A percentile compares a stretch with the other conserved stretches of the same genome.
Conservation (phyloP, 2,888 invertebrate species). For the Cabera pusaria region DNA sequence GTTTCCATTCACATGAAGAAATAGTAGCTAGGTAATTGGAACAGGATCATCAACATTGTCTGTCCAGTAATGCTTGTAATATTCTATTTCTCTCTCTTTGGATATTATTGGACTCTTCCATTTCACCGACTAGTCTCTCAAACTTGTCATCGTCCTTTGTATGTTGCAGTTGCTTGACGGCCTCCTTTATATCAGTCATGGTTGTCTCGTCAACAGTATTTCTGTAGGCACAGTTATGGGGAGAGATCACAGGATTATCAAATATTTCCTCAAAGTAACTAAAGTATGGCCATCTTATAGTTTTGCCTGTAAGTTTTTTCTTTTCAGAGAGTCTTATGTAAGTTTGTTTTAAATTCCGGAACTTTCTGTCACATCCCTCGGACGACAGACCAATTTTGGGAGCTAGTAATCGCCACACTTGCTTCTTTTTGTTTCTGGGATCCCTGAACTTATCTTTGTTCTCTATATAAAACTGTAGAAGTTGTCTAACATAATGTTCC, state of each 20-base stretch:
- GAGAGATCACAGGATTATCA: slow-evolving; percentile 34
- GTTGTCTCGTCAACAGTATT: slow-evolving; percentile 43
- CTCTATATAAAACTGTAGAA: slow-evolving; percentile 64
- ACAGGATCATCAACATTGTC: too few species aligned
- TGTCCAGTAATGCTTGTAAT: slow-evolving; percentile 59
- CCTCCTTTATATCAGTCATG: slow-evolving; percentile 51
- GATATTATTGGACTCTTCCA: slow-evolving; percentile 67
- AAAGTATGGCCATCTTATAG: slow-evolving; percentile 67
- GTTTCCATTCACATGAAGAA: background rate
- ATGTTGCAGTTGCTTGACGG: slow-evolving; percentile 46
- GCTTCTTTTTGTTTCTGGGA: slow-evolving; percentile 63
- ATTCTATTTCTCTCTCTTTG: slow-evolving; percentile 71
- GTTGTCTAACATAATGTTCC: slow-evolving; percentile 60
- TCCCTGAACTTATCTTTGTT: slow-evolving; percentile 65
- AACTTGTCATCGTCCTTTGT: slow-evolving; percentile 56
- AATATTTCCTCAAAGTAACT: slow-evolving; percentile 68
- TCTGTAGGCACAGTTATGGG: slow-evolving; percentile 14
- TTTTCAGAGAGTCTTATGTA: slow-evolving; percentile 61
- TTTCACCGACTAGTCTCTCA: slow-evolving; percentile 55
- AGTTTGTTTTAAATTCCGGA: slow-evolving; percentile 72
- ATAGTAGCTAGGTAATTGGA: too few species aligned
- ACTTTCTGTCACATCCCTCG: slow-evolving; percentile 71
- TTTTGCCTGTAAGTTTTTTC: slow-evolving; percentile 56
- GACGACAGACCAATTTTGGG: slow-evolving; percentile 56
- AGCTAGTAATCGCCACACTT: slow-evolving; percentile 59